phyloP scores from a whole-genome alignment of 2,797 vertebrate species.

The Leuciscus waleckii region DNA sequence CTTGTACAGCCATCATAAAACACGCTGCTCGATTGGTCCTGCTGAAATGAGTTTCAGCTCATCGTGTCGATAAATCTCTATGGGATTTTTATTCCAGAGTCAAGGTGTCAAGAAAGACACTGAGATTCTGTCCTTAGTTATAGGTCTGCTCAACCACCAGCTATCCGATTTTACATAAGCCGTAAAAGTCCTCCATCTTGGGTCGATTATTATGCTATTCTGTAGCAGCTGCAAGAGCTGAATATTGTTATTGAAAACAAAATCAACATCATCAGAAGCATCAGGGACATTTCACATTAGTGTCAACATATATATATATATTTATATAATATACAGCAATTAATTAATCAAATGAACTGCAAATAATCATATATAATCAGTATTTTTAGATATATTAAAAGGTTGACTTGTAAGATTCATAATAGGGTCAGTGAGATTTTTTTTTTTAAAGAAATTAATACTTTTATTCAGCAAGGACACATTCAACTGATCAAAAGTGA shows the following conservation, averaged over 20 bases:
- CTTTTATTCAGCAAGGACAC: background rate
- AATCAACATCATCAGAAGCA: background rate
- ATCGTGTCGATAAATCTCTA: conserved; percentile 59
- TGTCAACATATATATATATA: background rate
- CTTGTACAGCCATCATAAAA: conserved; percentile 63
- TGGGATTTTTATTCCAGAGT: conserved; percentile 51
- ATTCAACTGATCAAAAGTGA: background rate
- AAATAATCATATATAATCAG: background rate
- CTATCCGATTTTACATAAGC: conserved; percentile 20
- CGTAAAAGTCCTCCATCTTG: background rate
- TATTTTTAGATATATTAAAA: background rate
- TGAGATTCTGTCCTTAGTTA: conserved; percentile 33
- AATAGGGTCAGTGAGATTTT: background rate
- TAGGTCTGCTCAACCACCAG: conserved; percentile 7
- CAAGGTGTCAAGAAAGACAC: conserved; percentile 50
- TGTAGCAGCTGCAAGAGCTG: background rate
- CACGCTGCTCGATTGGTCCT: conserved; percentile 59
- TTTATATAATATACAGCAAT: background rate
- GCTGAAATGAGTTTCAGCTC: conserved; percentile 68
- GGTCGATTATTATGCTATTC: conserved; percentile 14
- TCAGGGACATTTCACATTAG: background rate
- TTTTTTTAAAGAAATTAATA: background rate
- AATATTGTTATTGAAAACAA: background rate
- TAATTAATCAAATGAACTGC: background rate
- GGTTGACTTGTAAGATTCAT: background rate